These are phyloP conservation scores for Blastobasis lacticolella DNA, from an alignment of 2,888 invertebrate genomes.

Conservation along the genomic window DNA sequence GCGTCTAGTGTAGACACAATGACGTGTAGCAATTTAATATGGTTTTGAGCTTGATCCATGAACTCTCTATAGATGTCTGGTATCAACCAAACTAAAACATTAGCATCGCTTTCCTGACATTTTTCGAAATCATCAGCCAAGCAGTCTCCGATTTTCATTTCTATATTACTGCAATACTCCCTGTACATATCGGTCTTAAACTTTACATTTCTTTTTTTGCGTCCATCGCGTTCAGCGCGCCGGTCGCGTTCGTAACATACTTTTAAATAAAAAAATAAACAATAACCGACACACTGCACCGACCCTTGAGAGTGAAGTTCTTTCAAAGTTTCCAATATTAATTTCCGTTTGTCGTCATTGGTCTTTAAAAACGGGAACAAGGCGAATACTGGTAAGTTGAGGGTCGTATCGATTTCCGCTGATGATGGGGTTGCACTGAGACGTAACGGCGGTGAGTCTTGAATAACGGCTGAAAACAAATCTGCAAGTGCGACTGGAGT, in stretches of 20 bases:
- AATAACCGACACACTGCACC: slow-evolving; percentile 86
- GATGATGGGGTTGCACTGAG: slow-evolving; percentile 65
- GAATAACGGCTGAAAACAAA: slow-evolving; percentile 58
- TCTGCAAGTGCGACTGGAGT: slow-evolving; percentile 59
- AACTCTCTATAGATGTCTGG: slow-evolving; percentile 95
- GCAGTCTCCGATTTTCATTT: slow-evolving; percentile 82
- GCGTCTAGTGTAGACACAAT: slow-evolving; percentile 94
- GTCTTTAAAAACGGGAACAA: slow-evolving; percentile 88
- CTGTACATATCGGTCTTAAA: slow-evolving; percentile 91
- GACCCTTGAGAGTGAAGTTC: slow-evolving; percentile 81
- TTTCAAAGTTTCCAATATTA: slow-evolving; percentile 84
- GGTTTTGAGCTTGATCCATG: slow-evolving; percentile 89
- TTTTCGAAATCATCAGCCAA: slow-evolving; percentile 88
- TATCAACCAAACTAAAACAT: slow-evolving; percentile 92
- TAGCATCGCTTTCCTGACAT: slow-evolving; percentile 91
- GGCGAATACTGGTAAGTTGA: slow-evolving; percentile 88
- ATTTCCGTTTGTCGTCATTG: slow-evolving; percentile 85
- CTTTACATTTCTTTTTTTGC: slow-evolving; percentile 73
- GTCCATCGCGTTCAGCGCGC: slow-evolving; percentile 60
- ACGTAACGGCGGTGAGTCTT: slow-evolving; percentile 66
- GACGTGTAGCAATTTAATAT: slow-evolving; percentile 89
- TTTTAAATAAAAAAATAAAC: slow-evolving; percentile 92
- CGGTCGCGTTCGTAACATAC: slow-evolving; percentile 76
- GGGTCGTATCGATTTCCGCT: slow-evolving; percentile 77
- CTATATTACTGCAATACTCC: slow-evolving; percentile 88